These are phyloP conservation scores for Alviniconcha strummeri DNA, from an alignment of 2,888 invertebrate genomes.

Conservation along the genomic window DNA sequence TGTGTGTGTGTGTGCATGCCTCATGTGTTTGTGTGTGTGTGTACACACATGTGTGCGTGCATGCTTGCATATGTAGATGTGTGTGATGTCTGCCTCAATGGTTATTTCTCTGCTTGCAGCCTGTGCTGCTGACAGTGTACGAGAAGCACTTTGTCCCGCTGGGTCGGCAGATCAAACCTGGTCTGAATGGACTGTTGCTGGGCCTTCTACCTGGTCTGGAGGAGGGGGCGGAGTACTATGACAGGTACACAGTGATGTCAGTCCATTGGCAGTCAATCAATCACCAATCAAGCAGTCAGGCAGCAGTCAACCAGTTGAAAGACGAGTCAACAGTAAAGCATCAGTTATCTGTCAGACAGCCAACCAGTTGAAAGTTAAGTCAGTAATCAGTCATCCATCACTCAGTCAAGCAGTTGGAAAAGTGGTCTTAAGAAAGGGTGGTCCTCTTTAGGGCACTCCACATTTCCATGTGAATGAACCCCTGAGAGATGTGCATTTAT, in stretches of 20 bases:
- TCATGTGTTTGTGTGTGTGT: background rate
- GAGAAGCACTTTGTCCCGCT: constrained; percentile 91
- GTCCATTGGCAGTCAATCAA: no score
- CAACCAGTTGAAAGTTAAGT: no score
- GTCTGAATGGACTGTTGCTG: constrained; percentile 89
- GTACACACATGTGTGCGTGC: background rate
- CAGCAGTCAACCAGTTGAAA: no score
- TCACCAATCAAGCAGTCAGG: no score
- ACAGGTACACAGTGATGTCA: constrained; percentile 76
- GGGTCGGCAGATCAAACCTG: constrained; percentile 84
- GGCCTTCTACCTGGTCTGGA: constrained; percentile 91
- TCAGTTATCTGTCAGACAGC: no score
- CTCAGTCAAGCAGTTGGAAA: no score
- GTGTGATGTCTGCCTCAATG: background rate
- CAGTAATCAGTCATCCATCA: no score
- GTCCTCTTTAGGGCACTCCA: no score
- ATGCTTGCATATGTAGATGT: background rate
- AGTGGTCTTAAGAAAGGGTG: no score
- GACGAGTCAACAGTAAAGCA: no score
- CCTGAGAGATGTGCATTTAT: no score
- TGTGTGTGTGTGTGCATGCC: background rate
- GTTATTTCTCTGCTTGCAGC: constrained; percentile 64
- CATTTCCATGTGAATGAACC: no score
- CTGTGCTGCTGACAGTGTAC: constrained; percentile 86
- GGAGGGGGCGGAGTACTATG: constrained; percentile 88